phyloP scores from a whole-genome alignment of 2,888 invertebrate species.

The Acleris cristana region DNA sequence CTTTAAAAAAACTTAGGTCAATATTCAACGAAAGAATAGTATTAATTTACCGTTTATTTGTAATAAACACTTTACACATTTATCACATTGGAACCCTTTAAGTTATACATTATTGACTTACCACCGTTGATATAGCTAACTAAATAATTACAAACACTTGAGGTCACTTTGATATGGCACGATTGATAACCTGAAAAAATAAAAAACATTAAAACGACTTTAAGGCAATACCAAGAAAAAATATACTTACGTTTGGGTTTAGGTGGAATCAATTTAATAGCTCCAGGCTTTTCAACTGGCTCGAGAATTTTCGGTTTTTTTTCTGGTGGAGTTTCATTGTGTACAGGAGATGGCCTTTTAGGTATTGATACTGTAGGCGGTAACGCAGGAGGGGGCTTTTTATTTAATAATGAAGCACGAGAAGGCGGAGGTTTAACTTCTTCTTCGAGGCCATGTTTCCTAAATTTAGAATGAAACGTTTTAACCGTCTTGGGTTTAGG shows the following conservation, averaged over 20 bases:
- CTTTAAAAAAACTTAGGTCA: slow-evolving; percentile 70
- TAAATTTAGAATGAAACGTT: slow-evolving; percentile 94
- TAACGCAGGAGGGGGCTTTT: slow-evolving; percentile 78
- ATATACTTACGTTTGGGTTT: slow-evolving; percentile 95
- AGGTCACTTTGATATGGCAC: slow-evolving; percentile 48
- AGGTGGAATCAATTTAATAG: slow-evolving; percentile 93
- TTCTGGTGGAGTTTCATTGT: slow-evolving; percentile 85
- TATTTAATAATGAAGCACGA: slow-evolving; percentile 86
- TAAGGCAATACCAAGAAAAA: slow-evolving; percentile 44
- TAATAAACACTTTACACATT: slow-evolving; percentile 72
- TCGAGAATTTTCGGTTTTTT: slow-evolving; percentile 89
- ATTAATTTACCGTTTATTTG: slow-evolving; percentile 77
- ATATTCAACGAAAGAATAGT: slow-evolving; percentile 69
- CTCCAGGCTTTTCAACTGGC: slow-evolving; percentile 88
- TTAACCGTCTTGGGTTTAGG: slow-evolving; percentile 95
- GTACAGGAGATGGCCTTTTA: slow-evolving; percentile 78
- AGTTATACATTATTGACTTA: slow-evolving; percentile 81
- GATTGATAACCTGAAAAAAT: slow-evolving; percentile 73
- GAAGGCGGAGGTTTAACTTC: slow-evolving; percentile 94
- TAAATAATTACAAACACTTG: slow-evolving; percentile 61
- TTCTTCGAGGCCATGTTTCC: slow-evolving; percentile 95
- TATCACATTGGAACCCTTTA: slow-evolving; percentile 68
- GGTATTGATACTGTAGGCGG: slow-evolving; percentile 73
- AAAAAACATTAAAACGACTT: slow-evolving; percentile 62
- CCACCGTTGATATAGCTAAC: slow-evolving; percentile 65